These are phyloP conservation scores for Drymonia ruficornis DNA, from an alignment of 2,888 invertebrate genomes.

Conservation along the genomic window DNA sequence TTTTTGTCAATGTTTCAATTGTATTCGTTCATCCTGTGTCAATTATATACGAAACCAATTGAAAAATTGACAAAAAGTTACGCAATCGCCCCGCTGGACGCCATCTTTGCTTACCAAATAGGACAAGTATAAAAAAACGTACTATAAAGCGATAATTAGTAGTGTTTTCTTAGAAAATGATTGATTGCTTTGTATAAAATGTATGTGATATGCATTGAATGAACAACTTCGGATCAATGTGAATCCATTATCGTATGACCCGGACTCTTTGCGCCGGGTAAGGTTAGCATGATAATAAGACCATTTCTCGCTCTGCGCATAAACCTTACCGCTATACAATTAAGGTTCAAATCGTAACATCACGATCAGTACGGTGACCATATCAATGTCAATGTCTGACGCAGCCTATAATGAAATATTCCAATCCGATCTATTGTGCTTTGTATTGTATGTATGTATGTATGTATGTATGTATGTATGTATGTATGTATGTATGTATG, in stretches of 20 bases:
- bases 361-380: conserved; percentile 11
- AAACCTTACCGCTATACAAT: neutral
- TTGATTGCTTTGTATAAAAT: neutral
- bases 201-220: neutral
- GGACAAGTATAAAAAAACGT: too few relatives aligned
- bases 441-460: too few relatives aligned
- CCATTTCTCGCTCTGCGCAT: neutral
- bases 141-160: too few relatives aligned
- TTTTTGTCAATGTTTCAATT: too few relatives aligned
- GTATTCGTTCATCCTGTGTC: too few relatives aligned
- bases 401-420: conserved; percentile 20
- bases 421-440: conserved; percentile 14
- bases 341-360: neutral
- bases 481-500: too few relatives aligned
- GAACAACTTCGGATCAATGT: conserved; percentile 4
- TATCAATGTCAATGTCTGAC: conserved; percentile 16
- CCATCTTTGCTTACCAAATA: too few relatives aligned
- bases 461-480: too few relatives aligned
- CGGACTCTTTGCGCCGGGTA: conserved; percentile 23
- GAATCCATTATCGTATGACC: conserved; percentile 31
- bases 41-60: too few relatives aligned
- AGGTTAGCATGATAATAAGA: conserved; percentile 18
- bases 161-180: neutral
- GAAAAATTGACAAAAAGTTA: too few relatives aligned
- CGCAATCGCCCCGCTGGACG: too few relatives aligned